These are phyloP conservation scores for Trachythela sp. DNA, from an alignment of 64 coral and sea anemone species.

Conservation along the genomic window DNA sequence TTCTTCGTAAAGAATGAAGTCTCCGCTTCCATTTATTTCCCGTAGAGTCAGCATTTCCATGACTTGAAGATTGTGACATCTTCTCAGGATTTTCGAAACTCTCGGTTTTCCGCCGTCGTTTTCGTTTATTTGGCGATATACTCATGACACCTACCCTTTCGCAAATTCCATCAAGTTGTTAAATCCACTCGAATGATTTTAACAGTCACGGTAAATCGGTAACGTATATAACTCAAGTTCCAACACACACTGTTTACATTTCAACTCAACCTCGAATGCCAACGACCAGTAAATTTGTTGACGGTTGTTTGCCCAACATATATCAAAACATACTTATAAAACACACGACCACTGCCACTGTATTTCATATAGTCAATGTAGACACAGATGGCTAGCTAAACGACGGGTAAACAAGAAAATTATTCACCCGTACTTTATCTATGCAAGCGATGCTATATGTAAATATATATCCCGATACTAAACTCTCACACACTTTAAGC, in stretches of 20 bases:
- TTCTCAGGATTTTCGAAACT: neutral
- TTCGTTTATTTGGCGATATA: neutral
- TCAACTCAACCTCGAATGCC: neutral
- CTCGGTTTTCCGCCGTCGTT: neutral
- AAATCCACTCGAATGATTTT: neutral
- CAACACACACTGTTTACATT: neutral
- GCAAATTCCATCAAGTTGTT: neutral
- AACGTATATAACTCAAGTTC: neutral
- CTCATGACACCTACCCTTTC: neutral
- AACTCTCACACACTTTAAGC: neutral
- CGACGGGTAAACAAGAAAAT: neutral
- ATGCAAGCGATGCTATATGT: neutral
- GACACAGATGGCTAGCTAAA: neutral
- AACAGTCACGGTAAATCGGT: neutral
- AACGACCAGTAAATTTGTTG: neutral
- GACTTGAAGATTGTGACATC: neutral
- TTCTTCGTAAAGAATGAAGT: neutral
- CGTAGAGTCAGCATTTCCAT: neutral
- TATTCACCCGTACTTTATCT: neutral
- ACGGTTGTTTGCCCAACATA: neutral
- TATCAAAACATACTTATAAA: neutral
- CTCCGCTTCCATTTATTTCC: slow-evolving; percentile 8
- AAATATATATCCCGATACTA: neutral
- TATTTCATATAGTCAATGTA: neutral
- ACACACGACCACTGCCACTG: neutral